phyloP scores from a whole-genome alignment of 2,888 invertebrate genomes.

The Bruchidius siliquastri region DNA sequence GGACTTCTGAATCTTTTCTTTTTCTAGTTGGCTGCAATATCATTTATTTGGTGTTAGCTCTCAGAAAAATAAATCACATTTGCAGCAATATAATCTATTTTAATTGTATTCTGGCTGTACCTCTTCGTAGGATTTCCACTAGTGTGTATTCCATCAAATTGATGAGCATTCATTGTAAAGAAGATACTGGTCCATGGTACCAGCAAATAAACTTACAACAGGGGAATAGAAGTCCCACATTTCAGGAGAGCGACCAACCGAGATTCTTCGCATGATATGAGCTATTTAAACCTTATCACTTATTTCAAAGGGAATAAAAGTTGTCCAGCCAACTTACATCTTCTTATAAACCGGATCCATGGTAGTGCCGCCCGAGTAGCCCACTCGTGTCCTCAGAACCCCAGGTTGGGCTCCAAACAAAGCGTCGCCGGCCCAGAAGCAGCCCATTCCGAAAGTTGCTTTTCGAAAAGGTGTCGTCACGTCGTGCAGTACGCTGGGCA shows the following conservation, averaged over 20 bases:
- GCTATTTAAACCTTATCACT: too few species aligned
- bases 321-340: conserved; percentile 59
- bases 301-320: neutral
- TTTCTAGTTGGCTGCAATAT: neutral
- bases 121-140: too few species aligned
- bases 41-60: neutral
- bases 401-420: conserved; percentile 71
- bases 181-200: too few species aligned
- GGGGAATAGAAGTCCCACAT: too few species aligned
- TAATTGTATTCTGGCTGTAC: too few species aligned
- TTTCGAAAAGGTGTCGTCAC: conserved; percentile 60
- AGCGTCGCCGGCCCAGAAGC: conserved; percentile 89
- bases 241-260: too few species aligned
- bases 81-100: too few species aligned
- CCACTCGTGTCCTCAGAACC: conserved; percentile 86
- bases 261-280: too few species aligned
- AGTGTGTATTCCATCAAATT: too few species aligned
- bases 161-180: too few species aligned
- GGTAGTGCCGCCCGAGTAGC: conserved; percentile 84
- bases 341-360: conserved; percentile 77
- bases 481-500: conserved; percentile 57
- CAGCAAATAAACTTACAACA: too few species aligned
- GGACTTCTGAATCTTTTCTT: neutral
- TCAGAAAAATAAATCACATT: neutral
- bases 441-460: conserved; percentile 90